Evolutionary conservation across 2,797 vertebrate genomes (phyloP), one percentile per base, ranked within the genome.

Genomic region (Prionace glauca): DNA sequence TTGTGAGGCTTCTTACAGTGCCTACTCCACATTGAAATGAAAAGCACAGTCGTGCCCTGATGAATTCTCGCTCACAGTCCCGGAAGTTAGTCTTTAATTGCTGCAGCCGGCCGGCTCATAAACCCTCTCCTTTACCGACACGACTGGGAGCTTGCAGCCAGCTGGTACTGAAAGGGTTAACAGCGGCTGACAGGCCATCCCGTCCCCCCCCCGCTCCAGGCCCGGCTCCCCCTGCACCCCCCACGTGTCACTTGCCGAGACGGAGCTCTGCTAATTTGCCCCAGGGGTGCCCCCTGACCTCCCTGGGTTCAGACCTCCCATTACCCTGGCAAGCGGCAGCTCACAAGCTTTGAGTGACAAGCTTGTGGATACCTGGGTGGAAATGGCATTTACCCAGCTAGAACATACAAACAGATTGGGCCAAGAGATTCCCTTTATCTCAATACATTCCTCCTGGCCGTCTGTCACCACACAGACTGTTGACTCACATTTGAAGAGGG

Each of bases 381-480:
- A 69, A 41, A 41, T 67, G n/a, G n/a, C 60, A 32, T 92, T 92
- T 92, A 92, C 41, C 20, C 65, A 69, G 41, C 65, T 24, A 22
- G 62, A 41, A 24, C 22, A 92, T 24, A 92, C 90, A 69, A 92
- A 92, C 90, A 92, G 90, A 62, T 90, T 90, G 87, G 60, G 56
- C 87, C 87, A 90, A n/a, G 87, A 90, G 56, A 69, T 69, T 41
- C 65, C n/a, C 90, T 67, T 41, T 24, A 41, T 41, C n/a, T 92
- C 36, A 92, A 92, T 67, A 92, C n/a, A 67, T 41, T 69, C 90
- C 24, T 67, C 12, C 90, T 41, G 90, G 62, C n/a, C 24, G n/a
- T 92, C 62, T 92, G 90, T 92, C 90, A 92, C n/a, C 90, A n/a
- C 62, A 69, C n/a, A 69, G 90, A 14, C 29, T 91, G 88, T 22